Base-by-base conservation (phyloP, 2,113 vertebrate genomes). In the Pavo muticus region DNA sequence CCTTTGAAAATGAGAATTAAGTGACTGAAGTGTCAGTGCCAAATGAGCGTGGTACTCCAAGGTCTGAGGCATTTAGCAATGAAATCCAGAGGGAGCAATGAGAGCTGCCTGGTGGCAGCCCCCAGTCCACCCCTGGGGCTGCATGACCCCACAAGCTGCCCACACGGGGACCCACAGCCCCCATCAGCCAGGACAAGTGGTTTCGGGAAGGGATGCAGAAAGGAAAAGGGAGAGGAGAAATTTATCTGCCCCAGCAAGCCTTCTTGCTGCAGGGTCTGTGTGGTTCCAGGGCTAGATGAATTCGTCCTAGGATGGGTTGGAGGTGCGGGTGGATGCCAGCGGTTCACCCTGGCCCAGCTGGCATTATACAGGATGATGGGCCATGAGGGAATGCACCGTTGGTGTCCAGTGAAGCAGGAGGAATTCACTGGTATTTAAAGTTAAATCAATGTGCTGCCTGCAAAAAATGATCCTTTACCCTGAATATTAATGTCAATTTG, bases 401-500 rank as follows among this genome's bases (percentile, higher is more conserved):
- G 0, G 47, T 79, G 47, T 61, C 74, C 3, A 1, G 12, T 70
- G 70, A 88, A 32, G 64, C 42, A 76, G 71, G 56, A 79, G 72
- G 68, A 74, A 91, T 90, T 91, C 80, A 86, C 94, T 83, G 50
- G 29, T 91, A 54, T 91, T 92, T 94, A 82, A 90, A 91, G 47
- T 19, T 45, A 81, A 95, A 96, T 95, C 92, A 78, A 70, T 93
- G 63, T 37, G 4, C n/a, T 84, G 80, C 63, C 39, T 93, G 83
- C 83, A 95, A 93, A 57, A 94, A 94, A 87, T 18, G 16, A 87
- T 91, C 63, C 73, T 88, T 94, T 86, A 29, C 52, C 85, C 80
- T 88, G 90, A 93, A 95, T 96, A 93, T 90, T 94, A 93, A 93
- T 95, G 90, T 91, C 57, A 87, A 75, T 97, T 94, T 88, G 84